phyloP scores from a whole-genome alignment of 1,140 invertebrate species.

The Drosophila sproati region DNA sequence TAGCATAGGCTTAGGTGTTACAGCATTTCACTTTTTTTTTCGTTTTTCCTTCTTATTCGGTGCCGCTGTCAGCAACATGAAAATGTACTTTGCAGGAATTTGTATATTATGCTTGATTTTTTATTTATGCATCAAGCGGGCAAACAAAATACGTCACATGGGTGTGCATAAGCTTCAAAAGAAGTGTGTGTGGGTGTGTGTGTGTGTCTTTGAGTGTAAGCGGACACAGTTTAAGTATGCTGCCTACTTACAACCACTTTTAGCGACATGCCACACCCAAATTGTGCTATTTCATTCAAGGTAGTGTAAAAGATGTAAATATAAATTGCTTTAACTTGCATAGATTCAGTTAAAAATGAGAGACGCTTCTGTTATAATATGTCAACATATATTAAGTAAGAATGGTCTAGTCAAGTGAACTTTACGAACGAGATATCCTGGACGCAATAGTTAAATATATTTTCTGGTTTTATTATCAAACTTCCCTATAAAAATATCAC shows the following conservation, averaged over 20 bases:
- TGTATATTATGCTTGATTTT: constrained; percentile 75
- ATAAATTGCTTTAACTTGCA: too few species aligned
- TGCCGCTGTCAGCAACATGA: constrained; percentile 62
- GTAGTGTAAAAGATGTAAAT: background rate
- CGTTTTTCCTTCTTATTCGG: constrained; percentile 44
- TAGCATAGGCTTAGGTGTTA: constrained; percentile 43
- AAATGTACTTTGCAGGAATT: constrained; percentile 78
- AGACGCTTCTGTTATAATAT: too few species aligned
- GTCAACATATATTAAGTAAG: too few species aligned
- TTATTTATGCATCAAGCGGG: constrained; percentile 76
- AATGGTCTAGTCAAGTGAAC: too few species aligned
- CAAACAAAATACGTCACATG: constrained; percentile 74
- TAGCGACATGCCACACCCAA: constrained; percentile 21
- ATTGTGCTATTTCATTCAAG: background rate
- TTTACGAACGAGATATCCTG: too few species aligned
- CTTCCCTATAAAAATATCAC: too few species aligned
- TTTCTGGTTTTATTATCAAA: too few species aligned
- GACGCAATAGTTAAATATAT: too few species aligned
- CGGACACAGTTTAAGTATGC: constrained; percentile 28
- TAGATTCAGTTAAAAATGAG: too few species aligned
- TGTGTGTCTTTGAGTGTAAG: background rate
- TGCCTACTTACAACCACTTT: constrained; percentile 43
- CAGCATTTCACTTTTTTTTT: constrained; percentile 14
- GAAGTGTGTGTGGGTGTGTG: constrained; percentile 17
- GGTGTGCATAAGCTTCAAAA: constrained; percentile 64